Percentiles rank a stretch among this genome's conserved stretches.
These are phyloP conservation scores for Sphaerodactylus townsendi DNA, from an alignment of 2,113 vertebrate genomes.

Conservation along the genomic window DNA sequence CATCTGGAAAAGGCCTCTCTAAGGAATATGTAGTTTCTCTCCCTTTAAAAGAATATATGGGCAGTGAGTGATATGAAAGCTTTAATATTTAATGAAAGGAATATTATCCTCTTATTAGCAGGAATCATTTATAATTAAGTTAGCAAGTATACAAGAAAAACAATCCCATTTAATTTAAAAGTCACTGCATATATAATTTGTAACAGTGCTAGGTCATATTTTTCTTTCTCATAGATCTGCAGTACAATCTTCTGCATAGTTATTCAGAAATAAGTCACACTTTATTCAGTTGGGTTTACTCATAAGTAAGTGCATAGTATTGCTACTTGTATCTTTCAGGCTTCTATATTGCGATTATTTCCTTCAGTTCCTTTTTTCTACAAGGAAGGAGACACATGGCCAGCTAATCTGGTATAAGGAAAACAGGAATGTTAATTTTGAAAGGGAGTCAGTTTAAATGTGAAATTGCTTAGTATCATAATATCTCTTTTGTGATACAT, in stretches of 20 bases:
- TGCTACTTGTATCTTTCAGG: no score
- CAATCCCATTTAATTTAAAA: neutral
- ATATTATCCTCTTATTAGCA: neutral
- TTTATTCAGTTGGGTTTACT: no score
- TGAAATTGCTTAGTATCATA: neutral
- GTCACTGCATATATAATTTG: no score
- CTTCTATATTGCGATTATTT: neutral
- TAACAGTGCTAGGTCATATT: neutral
- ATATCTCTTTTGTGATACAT: neutral
- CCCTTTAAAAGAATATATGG: neutral
- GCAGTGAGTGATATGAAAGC: neutral
- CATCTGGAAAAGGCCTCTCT: slow-evolving; percentile 32
- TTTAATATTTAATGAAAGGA: neutral
- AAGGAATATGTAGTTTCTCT: neutral
- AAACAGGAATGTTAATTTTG: neutral
- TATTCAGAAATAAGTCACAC: no score
- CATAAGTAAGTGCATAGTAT: no score
- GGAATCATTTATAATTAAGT: neutral
- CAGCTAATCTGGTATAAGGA: slow-evolving; percentile 1
- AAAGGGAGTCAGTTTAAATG: neutral
- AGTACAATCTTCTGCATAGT: no score
- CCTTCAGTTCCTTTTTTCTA: neutral
- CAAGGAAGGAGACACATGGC: slow-evolving; percentile 21
- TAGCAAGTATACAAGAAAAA: neutral
- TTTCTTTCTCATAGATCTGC: no score